These are phyloP conservation scores for Orchesella cincta DNA, from an alignment of 1,140 invertebrate genomes.

Conservation along the genomic window DNA sequence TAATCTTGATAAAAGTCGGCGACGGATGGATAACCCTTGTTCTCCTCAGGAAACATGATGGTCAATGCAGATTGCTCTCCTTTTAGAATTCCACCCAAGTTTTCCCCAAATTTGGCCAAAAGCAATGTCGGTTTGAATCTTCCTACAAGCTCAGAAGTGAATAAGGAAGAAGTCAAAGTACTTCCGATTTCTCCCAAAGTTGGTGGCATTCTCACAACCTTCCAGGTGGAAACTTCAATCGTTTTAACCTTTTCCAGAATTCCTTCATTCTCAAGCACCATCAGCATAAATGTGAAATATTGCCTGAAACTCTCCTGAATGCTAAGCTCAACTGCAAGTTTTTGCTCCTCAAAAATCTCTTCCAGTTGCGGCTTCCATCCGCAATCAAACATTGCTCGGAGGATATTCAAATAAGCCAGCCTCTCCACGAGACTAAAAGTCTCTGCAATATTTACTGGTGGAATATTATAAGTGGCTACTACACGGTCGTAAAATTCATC, in stretches of 20 bases:
- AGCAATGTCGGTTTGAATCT: too few species aligned
- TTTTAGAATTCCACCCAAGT: slow-evolving; percentile 4
- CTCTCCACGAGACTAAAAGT: neutral
- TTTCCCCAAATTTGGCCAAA: too few species aligned
- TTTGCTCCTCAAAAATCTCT: neutral
- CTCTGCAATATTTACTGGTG: neutral
- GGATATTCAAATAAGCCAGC: neutral
- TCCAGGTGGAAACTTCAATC: too few species aligned
- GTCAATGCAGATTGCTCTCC: neutral
- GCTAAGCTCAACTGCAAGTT: neutral
- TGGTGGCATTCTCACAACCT: too few species aligned
- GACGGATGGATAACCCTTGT: neutral
- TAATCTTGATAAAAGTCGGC: neutral
- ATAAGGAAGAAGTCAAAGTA: too few species aligned
- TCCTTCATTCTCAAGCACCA: neutral
- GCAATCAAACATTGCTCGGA: slow-evolving; percentile 18
- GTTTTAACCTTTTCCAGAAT: neutral
- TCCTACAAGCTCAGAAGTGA: too few species aligned
- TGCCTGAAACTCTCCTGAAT: neutral
- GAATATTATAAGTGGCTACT: neutral
- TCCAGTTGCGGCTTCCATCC: slow-evolving; percentile 26
- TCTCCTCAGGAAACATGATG: neutral
- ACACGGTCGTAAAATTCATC: neutral
- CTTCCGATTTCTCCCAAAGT: too few species aligned
- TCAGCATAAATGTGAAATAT: neutral